These are phyloP conservation scores for Littorina saxatilis DNA, from an alignment of 1,140 invertebrate genomes.

Conservation along the genomic window DNA sequence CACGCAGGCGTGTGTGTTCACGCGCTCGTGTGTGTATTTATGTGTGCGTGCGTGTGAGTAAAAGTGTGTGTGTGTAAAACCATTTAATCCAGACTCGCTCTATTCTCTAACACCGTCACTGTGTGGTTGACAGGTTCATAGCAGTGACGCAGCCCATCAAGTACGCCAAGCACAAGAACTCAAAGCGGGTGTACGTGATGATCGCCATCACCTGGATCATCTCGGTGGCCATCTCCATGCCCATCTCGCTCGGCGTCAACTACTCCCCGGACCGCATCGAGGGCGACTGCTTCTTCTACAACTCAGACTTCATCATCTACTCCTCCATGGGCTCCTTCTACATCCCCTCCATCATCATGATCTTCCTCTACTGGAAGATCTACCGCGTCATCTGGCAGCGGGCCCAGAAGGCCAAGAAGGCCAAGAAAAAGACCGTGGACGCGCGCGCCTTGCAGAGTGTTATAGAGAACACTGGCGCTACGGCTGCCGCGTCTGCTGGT, in stretches of 20 bases:
- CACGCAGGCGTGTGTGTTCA: no score
- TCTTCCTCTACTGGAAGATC: conserved; percentile 98
- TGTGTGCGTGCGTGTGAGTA: not conserved
- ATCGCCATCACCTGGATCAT: conserved; percentile 98
- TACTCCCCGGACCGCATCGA: conserved; percentile 66
- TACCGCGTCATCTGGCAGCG: conserved; percentile 92
- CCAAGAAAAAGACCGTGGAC: conserved; percentile 52
- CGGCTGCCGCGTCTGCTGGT: not conserved
- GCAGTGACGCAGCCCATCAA: conserved; percentile 99
- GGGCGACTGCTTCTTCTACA: conserved; percentile 93
- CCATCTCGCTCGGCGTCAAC: conserved; percentile 97
- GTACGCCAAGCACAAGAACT: conserved; percentile 99
- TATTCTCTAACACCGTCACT: not conserved
- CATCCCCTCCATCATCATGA: conserved; percentile 99
- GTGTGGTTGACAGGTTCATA: conserved; percentile 92
- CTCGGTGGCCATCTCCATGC: conserved; percentile 96
- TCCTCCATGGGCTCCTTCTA: conserved; percentile 99
- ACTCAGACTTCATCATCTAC: conserved; percentile 98
- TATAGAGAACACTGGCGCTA: conserved; percentile 68
- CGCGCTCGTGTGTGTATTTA: no score
- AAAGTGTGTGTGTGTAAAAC: conserved; percentile 17
- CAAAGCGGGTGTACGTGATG: conserved; percentile 94
- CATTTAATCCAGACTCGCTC: no score
- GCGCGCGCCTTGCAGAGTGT: conserved; percentile 58
- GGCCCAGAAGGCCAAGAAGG: conserved; percentile 83